Percentiles rank a stretch among this genome's conserved stretches.
phyloP scores from a whole-genome alignment of 2,113 vertebrate genomes.

The Podarcis cretensis region DNA sequence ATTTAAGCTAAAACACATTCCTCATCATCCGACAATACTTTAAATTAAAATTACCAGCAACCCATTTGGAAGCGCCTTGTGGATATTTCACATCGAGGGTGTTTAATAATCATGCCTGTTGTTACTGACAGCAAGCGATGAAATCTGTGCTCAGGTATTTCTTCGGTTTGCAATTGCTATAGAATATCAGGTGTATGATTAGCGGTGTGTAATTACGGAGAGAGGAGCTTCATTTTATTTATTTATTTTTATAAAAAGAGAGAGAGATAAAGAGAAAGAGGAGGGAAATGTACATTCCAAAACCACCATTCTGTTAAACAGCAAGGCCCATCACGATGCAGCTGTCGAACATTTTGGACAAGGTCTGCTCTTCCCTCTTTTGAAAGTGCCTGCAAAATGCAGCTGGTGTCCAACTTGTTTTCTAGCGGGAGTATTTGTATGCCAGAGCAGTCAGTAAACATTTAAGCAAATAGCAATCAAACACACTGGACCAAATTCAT shows the following conservation, averaged over 20 bases:
- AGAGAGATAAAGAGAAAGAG: not conserved
- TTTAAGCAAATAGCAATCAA: conserved; percentile 10
- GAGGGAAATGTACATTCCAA: conserved; percentile 17
- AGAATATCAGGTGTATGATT: conserved; percentile 19
- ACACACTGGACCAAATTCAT: not conserved
- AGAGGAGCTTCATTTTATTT: not conserved
- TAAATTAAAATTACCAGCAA: conserved; percentile 6
- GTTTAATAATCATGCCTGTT: conserved; percentile 18
- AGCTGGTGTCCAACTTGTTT: conserved; percentile 57
- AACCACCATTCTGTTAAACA: conserved; percentile 35
- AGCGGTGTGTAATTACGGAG: conserved; percentile 16
- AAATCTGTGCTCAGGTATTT: not conserved
- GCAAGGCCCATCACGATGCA: conserved; percentile 37
- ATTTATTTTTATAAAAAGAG: conserved; percentile 9
- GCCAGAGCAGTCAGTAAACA: conserved; percentile 28
- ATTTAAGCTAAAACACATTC: conserved; percentile 24
- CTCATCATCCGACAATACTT: not conserved
- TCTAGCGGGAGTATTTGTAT: conserved; percentile 43
- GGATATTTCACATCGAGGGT: conserved; percentile 35
- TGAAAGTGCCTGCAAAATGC: conserved; percentile 39
- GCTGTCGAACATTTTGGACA: conserved; percentile 55
- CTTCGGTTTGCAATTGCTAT: conserved; percentile 28
- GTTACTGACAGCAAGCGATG: not conserved
- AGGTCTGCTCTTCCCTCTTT: conserved; percentile 34
- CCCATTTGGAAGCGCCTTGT: not conserved